Evolutionary conservation across 1,140 invertebrate genomes (phyloP).

Genomic region (Anastrepha obliqua): DNA sequence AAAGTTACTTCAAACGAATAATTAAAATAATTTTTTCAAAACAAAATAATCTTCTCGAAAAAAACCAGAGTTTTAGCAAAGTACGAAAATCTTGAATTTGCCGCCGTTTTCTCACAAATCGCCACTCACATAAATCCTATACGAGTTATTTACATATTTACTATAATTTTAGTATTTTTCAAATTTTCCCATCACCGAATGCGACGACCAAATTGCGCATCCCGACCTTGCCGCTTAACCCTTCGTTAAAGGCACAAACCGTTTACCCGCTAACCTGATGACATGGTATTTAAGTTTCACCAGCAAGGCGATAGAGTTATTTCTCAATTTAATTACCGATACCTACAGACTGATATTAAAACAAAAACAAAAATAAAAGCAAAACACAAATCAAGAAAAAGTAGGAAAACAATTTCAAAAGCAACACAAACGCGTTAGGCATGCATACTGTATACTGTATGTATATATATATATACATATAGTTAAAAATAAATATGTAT

Average conservation of each 20-base stretch:
- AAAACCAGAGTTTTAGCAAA: too few relatives aligned
- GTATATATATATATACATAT: background rate
- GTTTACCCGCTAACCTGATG: slow-evolving; percentile 24
- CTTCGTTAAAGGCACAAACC: background rate
- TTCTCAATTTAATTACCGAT: slow-evolving; percentile 30
- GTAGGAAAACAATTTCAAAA: background rate
- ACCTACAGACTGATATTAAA: background rate
- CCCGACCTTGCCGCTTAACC: slow-evolving; percentile 30
- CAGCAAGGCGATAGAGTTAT: background rate
- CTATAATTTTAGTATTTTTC: too few relatives aligned
- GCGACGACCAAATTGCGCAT: background rate
- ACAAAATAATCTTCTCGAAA: too few relatives aligned
- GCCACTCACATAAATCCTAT: too few relatives aligned
- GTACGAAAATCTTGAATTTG: too few relatives aligned
- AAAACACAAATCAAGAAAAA: too few relatives aligned
- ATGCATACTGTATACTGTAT: background rate
- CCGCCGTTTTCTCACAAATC: too few relatives aligned
- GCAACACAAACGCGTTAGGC: background rate
- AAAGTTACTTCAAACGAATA: too few relatives aligned
- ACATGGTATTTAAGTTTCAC: slow-evolving; percentile 12
- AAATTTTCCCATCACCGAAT: background rate
- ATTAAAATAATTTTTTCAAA: too few relatives aligned
- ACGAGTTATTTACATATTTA: too few relatives aligned
- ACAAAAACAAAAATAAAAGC: background rate
- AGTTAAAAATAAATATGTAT: background rate